Evolutionary conservation across 1,140 invertebrate species (phyloP).

Genomic region (Ostrea edulis): DNA sequence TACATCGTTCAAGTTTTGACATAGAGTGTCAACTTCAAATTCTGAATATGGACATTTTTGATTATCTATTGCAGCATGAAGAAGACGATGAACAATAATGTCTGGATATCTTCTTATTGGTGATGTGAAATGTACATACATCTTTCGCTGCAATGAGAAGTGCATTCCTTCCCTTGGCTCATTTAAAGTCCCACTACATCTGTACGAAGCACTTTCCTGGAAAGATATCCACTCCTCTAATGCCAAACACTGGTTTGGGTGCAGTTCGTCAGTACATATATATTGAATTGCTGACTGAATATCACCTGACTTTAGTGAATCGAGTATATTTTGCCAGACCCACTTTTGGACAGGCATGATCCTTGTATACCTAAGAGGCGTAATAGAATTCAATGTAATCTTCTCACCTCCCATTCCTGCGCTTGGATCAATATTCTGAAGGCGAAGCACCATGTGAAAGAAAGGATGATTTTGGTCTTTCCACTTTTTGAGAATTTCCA

Average conservation of each 20-base stretch:
- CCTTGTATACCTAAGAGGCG: background rate
- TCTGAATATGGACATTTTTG: constrained; percentile 50
- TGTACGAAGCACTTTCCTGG: constrained; percentile 52
- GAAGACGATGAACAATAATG: constrained; percentile 73
- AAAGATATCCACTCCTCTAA: constrained; percentile 54
- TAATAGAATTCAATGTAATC: background rate
- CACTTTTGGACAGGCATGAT: constrained; percentile 49
- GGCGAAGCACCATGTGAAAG: constrained; percentile 32
- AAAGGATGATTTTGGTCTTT: constrained; percentile 19
- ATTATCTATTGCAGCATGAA: constrained; percentile 61
- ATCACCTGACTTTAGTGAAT: background rate
- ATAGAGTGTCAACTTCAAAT: constrained; percentile 60
- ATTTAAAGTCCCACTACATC: constrained; percentile 44
- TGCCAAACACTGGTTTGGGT: constrained; percentile 50
- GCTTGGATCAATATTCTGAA: constrained; percentile 21
- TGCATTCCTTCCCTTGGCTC: constrained; percentile 45
- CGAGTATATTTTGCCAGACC: constrained; percentile 38
- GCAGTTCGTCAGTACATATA: constrained; percentile 46
- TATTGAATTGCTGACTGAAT: constrained; percentile 32
- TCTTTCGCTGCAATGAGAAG: constrained; percentile 56
- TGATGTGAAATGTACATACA: constrained; percentile 79
- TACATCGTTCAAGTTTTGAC: constrained; percentile 58
- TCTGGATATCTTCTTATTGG: constrained; percentile 79
- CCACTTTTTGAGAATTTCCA: constrained; percentile 41
- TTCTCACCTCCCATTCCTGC: background rate